Evolutionary conservation across 2,113 vertebrate genomes (phyloP).

Genomic region (Stegastes partitus): DNA sequence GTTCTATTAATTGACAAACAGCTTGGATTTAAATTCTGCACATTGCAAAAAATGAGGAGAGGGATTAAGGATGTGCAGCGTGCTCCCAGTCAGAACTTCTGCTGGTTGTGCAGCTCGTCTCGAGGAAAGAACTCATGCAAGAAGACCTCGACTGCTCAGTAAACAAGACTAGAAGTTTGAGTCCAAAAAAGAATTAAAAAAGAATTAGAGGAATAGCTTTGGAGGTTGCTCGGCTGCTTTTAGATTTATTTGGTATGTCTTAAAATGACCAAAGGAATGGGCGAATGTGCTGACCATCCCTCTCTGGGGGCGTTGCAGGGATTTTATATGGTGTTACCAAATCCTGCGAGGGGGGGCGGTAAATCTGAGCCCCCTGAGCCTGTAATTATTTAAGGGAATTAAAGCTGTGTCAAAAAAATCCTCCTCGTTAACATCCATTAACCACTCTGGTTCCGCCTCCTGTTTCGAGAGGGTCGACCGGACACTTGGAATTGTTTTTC

Average conservation of each 20-base stretch:
- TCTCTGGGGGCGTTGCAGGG: constrained; percentile 58
- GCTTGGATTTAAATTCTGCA: constrained; percentile 35
- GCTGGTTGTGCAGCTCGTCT: constrained; percentile 1
- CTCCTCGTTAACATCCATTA: neutral
- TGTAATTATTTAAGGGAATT: constrained; percentile 56
- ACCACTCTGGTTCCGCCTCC: neutral
- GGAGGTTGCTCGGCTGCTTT: constrained; percentile 25
- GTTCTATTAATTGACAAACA: constrained; percentile 44
- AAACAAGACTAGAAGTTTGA: neutral
- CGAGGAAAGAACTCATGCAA: neutral
- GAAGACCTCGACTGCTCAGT: neutral
- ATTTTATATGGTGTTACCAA: constrained; percentile 81
- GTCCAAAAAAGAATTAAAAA: neutral
- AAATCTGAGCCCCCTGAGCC: constrained; percentile 61
- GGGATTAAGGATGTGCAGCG: constrained; percentile 9
- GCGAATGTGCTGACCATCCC: constrained; percentile 77
- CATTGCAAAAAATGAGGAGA: neutral
- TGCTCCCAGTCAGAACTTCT: constrained; percentile 7
- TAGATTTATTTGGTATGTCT: constrained; percentile 23
- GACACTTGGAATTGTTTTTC: constrained; percentile 27
- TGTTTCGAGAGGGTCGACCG: constrained; percentile 25
- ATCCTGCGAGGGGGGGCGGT: constrained; percentile 56
- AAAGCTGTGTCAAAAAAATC: constrained; percentile 13
- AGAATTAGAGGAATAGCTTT: neutral
- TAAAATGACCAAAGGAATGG: constrained; percentile 60